A percentile compares a stretch with the other conserved stretches of the same genome.
phyloP scores from a whole-genome alignment of 1,140 invertebrate genomes.

The Ceratina australensis region DNA sequence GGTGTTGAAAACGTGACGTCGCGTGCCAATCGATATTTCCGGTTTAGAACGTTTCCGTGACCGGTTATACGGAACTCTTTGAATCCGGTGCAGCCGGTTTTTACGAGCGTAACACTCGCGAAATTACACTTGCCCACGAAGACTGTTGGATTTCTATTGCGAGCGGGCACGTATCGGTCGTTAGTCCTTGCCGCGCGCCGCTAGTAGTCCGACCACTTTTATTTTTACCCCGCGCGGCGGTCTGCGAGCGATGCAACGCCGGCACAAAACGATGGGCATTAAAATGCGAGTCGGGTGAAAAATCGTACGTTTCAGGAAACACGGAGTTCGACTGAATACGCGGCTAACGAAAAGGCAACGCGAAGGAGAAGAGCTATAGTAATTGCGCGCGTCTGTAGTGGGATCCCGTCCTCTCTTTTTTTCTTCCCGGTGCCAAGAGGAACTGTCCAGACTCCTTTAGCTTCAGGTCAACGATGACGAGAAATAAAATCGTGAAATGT shows the following conservation, averaged over 20 bases:
- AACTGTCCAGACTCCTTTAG: background rate
- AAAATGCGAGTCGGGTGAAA: background rate
- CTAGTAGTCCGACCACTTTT: conserved; percentile 1
- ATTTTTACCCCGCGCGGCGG: background rate
- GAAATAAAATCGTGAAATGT: background rate
- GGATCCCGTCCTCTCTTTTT: too few species aligned
- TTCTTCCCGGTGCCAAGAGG: background rate
- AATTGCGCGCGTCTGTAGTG: background rate
- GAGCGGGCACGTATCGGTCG: conserved; percentile 29
- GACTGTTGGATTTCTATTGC: background rate
- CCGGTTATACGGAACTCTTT: background rate
- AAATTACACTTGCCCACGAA: conserved; percentile 22
- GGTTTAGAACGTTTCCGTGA: conserved; percentile 1
- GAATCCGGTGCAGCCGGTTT: background rate
- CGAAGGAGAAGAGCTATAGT: background rate
- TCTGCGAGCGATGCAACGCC: background rate
- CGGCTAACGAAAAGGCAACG: background rate
- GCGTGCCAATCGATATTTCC: background rate
- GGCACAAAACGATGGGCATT: conserved; percentile 1
- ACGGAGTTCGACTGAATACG: background rate
- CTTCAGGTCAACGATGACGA: background rate
- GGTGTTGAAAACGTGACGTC: conserved; percentile 2
- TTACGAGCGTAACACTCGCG: background rate
- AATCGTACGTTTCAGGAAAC: background rate
- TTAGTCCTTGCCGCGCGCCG: conserved; percentile 2